A percentile compares a stretch with the other conserved stretches of the same genome.
phyloP scores from a whole-genome alignment of 2,888 invertebrate genomes.

The Cantharis flavilabris region DNA sequence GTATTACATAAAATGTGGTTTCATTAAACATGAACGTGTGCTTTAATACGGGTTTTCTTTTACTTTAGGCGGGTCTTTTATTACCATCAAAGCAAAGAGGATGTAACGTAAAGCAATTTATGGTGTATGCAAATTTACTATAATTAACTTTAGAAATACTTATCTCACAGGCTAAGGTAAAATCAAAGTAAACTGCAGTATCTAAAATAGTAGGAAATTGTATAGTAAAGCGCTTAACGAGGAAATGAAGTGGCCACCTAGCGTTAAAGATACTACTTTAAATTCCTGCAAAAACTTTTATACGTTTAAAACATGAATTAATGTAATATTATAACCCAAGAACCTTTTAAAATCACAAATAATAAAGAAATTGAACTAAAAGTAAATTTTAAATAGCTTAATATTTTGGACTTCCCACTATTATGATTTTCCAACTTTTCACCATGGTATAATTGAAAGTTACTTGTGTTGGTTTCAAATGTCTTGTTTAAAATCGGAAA shows the following conservation, averaged over 20 bases:
- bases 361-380: neutral
- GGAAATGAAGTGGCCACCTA: constrained; percentile 42
- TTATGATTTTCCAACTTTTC: neutral
- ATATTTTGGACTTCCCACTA: neutral
- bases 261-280: constrained; percentile 16
- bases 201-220: constrained; percentile 38
- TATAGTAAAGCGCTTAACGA: constrained; percentile 37
- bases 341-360: neutral
- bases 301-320: neutral
- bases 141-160: constrained; percentile 19
- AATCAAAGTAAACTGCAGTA: constrained; percentile 17
- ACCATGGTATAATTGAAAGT: neutral
- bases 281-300: neutral
- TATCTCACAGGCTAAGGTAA: constrained; percentile 7
- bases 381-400: neutral
- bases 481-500: neutral
- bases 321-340: neutral
- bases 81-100: neutral
- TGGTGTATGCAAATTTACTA: constrained; percentile 10
- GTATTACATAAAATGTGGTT: neutral
- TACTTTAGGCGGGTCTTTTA: neutral
- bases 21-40: neutral
- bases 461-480: neutral
- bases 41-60: neutral
- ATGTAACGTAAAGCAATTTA: neutral